Evolutionary conservation across 2,888 invertebrate genomes (phyloP), one percentile per base, ranked within the genome.

Genomic region (Lasioglossum marginatum): DNA sequence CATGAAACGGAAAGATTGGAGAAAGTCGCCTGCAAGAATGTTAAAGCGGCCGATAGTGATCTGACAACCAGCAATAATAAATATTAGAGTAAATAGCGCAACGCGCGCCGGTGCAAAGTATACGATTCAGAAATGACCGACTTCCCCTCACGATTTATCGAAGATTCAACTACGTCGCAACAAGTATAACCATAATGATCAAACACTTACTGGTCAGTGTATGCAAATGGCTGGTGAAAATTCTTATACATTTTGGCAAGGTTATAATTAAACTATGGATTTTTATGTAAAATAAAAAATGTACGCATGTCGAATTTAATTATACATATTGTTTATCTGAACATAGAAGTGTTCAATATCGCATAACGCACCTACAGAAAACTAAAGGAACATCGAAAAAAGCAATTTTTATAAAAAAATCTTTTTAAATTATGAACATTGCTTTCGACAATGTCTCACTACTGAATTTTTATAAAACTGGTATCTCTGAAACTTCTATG

Each of bases 1-100:
- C 79, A 71, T 40, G 79, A 81, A 77, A 48, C 40, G 75, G 76
- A 85, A 81, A 81, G 85, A 85, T 77, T 14, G 82, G 81, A 83
- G 88, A 87, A 88, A 88, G 87, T 75, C 14, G 77, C 34, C 52
- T 37, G 75, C 73, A 70, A 52, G 73, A 68, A 70, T 72, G 66
- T 84, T 81, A 68, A 81, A 77, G 45, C 45, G 43, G 68, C 37
- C 37, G 68, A 68, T 37, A 68, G 12, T 4, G n/a, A 68, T 66
- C 66, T 34, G 37, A 16, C 48, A 37, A 34, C 52, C 45, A 31
- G 43, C 52, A 66, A 86, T 77, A 83, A 82, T 81, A 85, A 88
- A 88, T 63, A 82, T 57, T 63, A 77, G 77, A 40, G 77, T 83
- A 86, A 87, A 85, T 40, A 68, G 27, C 34, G 68, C 37, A 37